These are phyloP conservation scores for Mythimna loreyi DNA, from an alignment of 2,888 invertebrate genomes.

Conservation along the genomic window DNA sequence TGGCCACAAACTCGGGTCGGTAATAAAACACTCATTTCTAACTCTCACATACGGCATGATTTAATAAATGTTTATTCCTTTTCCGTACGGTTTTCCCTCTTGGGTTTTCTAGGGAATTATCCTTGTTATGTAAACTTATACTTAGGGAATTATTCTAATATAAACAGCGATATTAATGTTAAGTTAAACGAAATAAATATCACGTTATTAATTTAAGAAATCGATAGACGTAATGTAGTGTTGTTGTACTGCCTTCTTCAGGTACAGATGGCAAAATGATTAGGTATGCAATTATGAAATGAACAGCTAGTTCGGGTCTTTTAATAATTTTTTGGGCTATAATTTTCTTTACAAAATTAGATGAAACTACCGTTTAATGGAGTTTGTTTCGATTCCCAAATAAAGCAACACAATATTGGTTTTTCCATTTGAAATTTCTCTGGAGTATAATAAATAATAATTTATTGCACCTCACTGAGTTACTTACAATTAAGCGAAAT, in stretches of 20 bases:
- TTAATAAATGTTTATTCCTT: constrained; percentile 70
- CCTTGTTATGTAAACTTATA: constrained; percentile 42
- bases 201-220: neutral
- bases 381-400: too few relatives aligned
- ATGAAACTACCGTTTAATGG: neutral
- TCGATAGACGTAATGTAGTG: neutral
- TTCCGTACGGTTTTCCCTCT: constrained; percentile 39
- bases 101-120: constrained; percentile 43
- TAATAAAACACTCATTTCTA: constrained; percentile 69
- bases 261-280: neutral
- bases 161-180: constrained; percentile 1
- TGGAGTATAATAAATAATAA: too few relatives aligned
- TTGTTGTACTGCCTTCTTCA: neutral
- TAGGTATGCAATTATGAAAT: neutral
- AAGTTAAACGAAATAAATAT: neutral
- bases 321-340: neutral
- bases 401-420: too few relatives aligned
- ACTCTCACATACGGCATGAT: constrained; percentile 65
- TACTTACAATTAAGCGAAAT: too few relatives aligned
- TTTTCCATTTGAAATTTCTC: too few relatives aligned
- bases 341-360: neutral
- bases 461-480: too few relatives aligned
- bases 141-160: constrained; percentile 17
- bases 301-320: too few relatives aligned
- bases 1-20: constrained; percentile 54